Evolutionary conservation across 2,113 vertebrate species (phyloP), one percentile per base, ranked within the genome.

Genomic region (Anolis carolinensis): DNA sequence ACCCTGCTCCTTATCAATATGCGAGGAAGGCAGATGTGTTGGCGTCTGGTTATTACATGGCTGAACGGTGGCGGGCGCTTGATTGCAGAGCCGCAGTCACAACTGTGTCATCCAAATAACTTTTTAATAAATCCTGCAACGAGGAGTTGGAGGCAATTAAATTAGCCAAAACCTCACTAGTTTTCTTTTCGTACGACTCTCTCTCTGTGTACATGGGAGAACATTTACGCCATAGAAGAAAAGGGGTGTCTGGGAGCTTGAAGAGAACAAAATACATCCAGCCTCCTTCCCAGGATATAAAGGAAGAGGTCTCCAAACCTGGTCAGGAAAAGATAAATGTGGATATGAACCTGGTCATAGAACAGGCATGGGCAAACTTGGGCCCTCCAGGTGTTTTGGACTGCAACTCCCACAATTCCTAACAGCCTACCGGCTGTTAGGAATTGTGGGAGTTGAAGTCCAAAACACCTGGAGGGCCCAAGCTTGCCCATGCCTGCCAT

Each of bases 101-200:
- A 81, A 78, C 62, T 9, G 39, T 30, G 59, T 87, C 87, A 84
- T 87, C 90, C 85, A 86, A 91, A 85, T 86, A 88, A 81, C 89
- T 89, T 86, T 5, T 77, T 89, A 92, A 95, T 91, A 92, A 85
- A 88, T n/a, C 87, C 83, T 89, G 79, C 83, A 88, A 70, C 91
- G 65, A 18, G 74, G 76, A 59, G 74, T 84, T 73, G 88, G 91
- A 36, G 87, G 63, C 72, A 86, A 91, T 92, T 90, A 86, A 91
- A 92, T 94, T 93, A 85, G 89, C 92, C 30, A 36, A 79, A 63
- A 72, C 87, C 79, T 67, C 77, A 55, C 84, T 90, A 3, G 16
- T 87, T 83, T 78, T 59, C 30, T 68, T 74, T 1, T 16, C 23
- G 20, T 11, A 3, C 14, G 3, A 9, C 52, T 39, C 16, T 79